Conservation (phyloP, 2,888 invertebrate genomes). For the Girardia tigrina region DNA sequence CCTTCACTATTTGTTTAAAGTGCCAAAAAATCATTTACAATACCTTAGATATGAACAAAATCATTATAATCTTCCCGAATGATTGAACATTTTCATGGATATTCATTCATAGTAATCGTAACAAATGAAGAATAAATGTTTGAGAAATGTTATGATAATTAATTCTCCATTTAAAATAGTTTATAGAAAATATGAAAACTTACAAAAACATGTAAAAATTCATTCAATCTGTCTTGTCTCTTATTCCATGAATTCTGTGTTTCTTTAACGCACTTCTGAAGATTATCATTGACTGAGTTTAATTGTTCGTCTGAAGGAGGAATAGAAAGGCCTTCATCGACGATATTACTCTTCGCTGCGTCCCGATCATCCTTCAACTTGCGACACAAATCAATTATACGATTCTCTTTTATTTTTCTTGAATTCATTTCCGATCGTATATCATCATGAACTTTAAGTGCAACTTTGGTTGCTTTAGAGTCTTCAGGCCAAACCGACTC, state of each 20-base stretch:
- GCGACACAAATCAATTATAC: background rate
- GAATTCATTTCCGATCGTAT: background rate
- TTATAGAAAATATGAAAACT: no score
- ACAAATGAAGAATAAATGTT: no score
- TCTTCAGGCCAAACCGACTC: background rate
- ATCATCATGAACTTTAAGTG: background rate
- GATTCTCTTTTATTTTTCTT: background rate
- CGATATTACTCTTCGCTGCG: background rate
- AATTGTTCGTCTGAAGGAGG: background rate
- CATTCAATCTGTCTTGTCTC: slow-evolving; percentile 11
- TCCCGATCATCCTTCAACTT: background rate
- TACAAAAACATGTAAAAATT: background rate
- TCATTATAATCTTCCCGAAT: no score
- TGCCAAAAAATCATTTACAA: no score
- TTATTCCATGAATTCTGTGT: slow-evolving; percentile 2
- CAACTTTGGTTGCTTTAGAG: background rate
- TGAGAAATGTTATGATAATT: no score
- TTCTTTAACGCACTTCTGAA: background rate
- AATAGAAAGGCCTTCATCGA: background rate
- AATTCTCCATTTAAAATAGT: no score
- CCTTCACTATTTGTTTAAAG: no score
- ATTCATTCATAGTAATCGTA: no score
- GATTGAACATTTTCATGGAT: no score
- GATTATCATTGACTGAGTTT: background rate
- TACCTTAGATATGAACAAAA: no score